These are phyloP conservation scores for Plagodis pulveraria DNA, from an alignment of 2,888 invertebrate species.

Conservation along the genomic window DNA sequence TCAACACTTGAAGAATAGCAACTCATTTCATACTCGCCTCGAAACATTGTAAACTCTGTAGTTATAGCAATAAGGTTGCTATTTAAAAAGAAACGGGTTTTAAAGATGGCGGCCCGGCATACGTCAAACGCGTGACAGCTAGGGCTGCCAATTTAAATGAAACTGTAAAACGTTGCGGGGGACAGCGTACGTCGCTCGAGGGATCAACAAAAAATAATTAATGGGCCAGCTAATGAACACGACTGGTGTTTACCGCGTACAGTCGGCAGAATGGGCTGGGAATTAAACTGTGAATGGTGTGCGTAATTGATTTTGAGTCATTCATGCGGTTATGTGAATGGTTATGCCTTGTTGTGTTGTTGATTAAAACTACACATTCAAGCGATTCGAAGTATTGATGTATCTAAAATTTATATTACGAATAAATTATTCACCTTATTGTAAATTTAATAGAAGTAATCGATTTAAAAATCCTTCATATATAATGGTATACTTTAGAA, in stretches of 20 bases:
- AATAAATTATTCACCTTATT: no score
- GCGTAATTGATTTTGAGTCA: slow-evolving; percentile 34
- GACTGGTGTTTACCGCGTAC: slow-evolving; percentile 54
- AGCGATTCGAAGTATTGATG: neutral
- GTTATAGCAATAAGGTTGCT: slow-evolving; percentile 5
- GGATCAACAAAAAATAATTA: slow-evolving; percentile 80
- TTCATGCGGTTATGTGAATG: slow-evolving; percentile 30
- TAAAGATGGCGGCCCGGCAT: slow-evolving; percentile 41
- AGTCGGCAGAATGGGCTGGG: slow-evolving; percentile 37
- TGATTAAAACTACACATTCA: slow-evolving; percentile 12
- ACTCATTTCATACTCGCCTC: slow-evolving; percentile 23
- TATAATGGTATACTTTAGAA: no score
- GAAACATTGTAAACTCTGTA: slow-evolving; percentile 17
- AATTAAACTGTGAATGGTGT: slow-evolving; percentile 32
- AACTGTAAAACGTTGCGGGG: slow-evolving; percentile 59
- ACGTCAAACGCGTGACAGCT: slow-evolving; percentile 47
- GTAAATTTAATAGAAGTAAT: no score
- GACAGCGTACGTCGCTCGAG: slow-evolving; percentile 58
- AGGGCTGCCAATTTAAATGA: slow-evolving; percentile 69
- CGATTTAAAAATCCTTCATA: no score
- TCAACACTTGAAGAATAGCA: slow-evolving; percentile 46
- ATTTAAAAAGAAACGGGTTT: slow-evolving; percentile 18
- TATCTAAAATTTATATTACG: neutral
- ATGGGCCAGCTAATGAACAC: slow-evolving; percentile 77
- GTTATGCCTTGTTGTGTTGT: slow-evolving; percentile 11